A percentile compares a stretch with the other conserved stretches of the same genome.
phyloP scores from a whole-genome alignment of 2,113 vertebrate genomes.

The Lamprologus speciosus region DNA sequence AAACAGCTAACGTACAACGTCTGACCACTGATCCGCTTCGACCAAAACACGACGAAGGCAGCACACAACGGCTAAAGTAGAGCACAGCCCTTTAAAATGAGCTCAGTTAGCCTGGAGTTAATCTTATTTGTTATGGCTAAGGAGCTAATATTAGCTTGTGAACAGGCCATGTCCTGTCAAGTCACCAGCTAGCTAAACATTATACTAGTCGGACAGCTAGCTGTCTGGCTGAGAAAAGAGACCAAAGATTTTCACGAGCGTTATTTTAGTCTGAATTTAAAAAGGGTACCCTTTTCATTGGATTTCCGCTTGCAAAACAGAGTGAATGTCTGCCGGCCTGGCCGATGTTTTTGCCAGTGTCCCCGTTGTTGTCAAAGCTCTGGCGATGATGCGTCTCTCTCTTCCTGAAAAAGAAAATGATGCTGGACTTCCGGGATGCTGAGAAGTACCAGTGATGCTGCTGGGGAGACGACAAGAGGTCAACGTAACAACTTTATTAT shows the following conservation, averaged over 20 bases:
- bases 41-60: neutral
- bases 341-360: slow-evolving; percentile 8
- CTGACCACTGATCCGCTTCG: neutral
- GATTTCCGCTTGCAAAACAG: neutral
- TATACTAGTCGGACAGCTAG: neutral
- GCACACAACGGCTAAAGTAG: neutral
- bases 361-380: slow-evolving; percentile 48
- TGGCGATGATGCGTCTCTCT: slow-evolving; percentile 34
- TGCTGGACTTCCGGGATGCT: slow-evolving; percentile 63
- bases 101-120: neutral
- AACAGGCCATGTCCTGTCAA: slow-evolving; percentile 60
- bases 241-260: neutral
- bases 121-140: slow-evolving; percentile 14
- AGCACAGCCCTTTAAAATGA: neutral
- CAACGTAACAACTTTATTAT: neutral
- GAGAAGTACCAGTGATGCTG: slow-evolving; percentile 31
- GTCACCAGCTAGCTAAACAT: slow-evolving; percentile 47
- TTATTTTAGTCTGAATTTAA: neutral
- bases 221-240: neutral
- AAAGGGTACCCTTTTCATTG: slow-evolving; percentile 30
- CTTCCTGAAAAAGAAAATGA: slow-evolving; percentile 40
- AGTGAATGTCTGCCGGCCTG: neutral
- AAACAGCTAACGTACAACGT: neutral
- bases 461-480: neutral
- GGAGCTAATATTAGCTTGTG: slow-evolving; percentile 47